Evolutionary conservation across 2,888 invertebrate genomes (phyloP).

Genomic region (Molanna angustata): DNA sequence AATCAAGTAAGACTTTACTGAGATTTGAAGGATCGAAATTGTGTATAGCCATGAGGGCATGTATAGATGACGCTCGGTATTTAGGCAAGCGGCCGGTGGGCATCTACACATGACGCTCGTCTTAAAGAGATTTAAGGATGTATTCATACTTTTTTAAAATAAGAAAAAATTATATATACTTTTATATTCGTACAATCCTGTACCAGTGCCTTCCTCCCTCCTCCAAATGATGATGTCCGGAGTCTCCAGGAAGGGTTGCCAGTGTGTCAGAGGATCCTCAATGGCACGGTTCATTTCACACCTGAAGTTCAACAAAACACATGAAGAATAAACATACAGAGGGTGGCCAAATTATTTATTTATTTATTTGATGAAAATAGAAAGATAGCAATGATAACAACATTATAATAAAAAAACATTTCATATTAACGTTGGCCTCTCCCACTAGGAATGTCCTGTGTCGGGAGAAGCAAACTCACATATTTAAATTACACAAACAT

Average conservation of each 20-base stretch:
- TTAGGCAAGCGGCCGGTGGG: no score
- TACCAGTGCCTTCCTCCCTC: constrained; percentile 60
- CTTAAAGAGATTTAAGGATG: no score
- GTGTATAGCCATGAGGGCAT: no score
- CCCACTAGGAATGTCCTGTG: no score
- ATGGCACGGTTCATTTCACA: constrained; percentile 27
- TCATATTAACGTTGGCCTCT: no score
- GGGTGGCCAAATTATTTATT: background rate
- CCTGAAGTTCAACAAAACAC: constrained; percentile 14
- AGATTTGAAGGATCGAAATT: no score
- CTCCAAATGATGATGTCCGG: constrained; percentile 81
- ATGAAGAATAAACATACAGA: background rate
- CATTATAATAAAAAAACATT: background rate
- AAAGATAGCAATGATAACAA: background rate
- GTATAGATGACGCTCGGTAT: no score
- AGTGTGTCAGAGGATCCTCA: constrained; percentile 49
- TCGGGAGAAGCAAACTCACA: background rate
- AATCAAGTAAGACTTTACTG: no score
- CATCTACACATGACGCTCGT: no score
- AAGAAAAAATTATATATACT: no score
- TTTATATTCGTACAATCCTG: constrained; percentile 78
- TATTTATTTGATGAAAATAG: no score
- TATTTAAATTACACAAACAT: background rate
- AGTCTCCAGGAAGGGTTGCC: constrained; percentile 78
- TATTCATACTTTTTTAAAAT: no score